Evolutionary conservation across 2,888 invertebrate genomes (phyloP), one percentile per base, ranked within the genome.

Genomic region (Prosopocoilus inquinatus): DNA sequence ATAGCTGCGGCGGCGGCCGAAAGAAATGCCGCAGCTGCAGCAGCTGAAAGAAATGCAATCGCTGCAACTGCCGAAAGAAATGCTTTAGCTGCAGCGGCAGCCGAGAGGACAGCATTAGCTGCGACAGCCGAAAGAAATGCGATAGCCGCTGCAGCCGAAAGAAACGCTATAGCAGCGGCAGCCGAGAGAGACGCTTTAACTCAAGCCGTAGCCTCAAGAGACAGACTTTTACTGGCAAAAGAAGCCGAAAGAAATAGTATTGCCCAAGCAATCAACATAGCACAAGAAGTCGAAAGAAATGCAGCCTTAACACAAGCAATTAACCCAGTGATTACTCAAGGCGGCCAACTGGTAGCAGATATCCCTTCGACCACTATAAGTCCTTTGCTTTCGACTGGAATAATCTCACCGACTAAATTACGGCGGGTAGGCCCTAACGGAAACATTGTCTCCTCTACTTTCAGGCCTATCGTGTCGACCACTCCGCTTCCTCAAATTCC

Each of bases 281-380:
- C 51, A 43, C 43, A 43, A n/a, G 20, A 43, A 13, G 20, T 7
- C 1, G 20, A 28, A 28, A 28, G 20, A 28, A 28, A 28, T 28
- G 20, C 20, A 7, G 20, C 20, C 20, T 16, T 44, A 12, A 36
- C 36, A 16, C 39, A 33, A 4, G 43, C 44, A 9, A 47, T 55
- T n/a, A 50, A 39, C 36, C 57, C 57, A 3, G 49, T 57, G 45
- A 53, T 57, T 12, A 49, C 52, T n/a, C 57, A 57, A 53, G 57
- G 57, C 4, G 52, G 52, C 33, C 52, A 57, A 13, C 32, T 57
- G 2, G 53, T 57, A 36, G 45, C 53, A n/a, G 57, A 51, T 12
- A 16, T 57, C 28, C 38, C 53, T 39, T 53, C 57, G 20, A 57
- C 53, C 12, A 57, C 57, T 4, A 33, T 45, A 11, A 44, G 49